Evolutionary conservation across 2,797 vertebrate species (phyloP).

Genomic region (Acanthiza pusilla): DNA sequence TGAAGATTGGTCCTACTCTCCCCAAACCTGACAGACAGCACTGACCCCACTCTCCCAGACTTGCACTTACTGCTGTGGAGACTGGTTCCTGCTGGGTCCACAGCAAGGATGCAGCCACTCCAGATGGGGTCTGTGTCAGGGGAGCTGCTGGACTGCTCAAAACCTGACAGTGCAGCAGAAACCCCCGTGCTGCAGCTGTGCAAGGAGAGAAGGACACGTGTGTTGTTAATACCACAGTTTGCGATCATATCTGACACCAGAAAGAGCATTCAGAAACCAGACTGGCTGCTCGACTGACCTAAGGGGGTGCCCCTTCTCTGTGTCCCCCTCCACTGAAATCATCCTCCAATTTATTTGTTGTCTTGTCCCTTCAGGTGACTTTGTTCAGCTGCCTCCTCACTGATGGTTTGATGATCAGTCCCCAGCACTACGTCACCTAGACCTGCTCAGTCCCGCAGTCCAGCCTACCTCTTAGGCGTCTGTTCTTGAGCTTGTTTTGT

Average conservation of each 20-base stretch:
- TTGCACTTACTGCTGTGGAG: neutral
- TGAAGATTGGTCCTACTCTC: neutral
- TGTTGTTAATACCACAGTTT: neutral
- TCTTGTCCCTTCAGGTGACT: neutral
- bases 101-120: neutral
- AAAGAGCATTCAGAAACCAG: neutral
- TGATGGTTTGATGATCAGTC: neutral
- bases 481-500: neutral
- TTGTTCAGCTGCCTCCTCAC: neutral
- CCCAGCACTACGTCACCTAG: neutral
- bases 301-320: accelerated
- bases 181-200: neutral
- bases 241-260: accelerated
- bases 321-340: neutral
- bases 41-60: too few relatives aligned
- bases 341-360: neutral
- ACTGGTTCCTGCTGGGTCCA: neutral
- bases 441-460: neutral
- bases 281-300: neutral
- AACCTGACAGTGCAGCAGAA: neutral
- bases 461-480: neutral
- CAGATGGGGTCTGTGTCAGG: too few relatives aligned
- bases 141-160: neutral
- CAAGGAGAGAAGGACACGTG: neutral
- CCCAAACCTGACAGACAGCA: neutral